Percentiles rank a stretch among this genome's conserved stretches.
phyloP scores from a whole-genome alignment of 1,140 invertebrate genomes.

The Marisa cornuarietis region DNA sequence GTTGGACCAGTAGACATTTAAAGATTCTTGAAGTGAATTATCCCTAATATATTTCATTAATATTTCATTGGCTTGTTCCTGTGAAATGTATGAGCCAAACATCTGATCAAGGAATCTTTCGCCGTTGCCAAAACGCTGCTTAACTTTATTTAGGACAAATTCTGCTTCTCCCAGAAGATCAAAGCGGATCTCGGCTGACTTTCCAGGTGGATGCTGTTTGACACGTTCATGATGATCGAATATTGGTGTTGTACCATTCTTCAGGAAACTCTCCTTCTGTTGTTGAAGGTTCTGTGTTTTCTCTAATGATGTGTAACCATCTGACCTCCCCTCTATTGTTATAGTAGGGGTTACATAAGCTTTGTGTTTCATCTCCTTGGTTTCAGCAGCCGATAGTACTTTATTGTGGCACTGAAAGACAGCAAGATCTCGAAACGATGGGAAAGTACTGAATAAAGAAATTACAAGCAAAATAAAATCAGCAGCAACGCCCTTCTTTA shows the following conservation, averaged over 20 bases:
- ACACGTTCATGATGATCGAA: conserved; percentile 48
- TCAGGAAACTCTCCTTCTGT: conserved; percentile 56
- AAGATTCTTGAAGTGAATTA: conserved; percentile 55
- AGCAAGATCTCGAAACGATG: neutral
- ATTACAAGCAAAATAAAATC: neutral
- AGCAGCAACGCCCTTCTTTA: neutral
- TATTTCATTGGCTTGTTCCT: conserved; percentile 52
- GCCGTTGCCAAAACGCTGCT: conserved; percentile 54
- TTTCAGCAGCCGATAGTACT: neutral
- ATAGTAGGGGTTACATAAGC: conserved; percentile 13
- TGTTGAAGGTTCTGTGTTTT: conserved; percentile 36
- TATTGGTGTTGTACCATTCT: conserved; percentile 49
- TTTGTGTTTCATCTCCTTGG: conserved; percentile 15
- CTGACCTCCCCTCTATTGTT: neutral
- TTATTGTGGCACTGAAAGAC: neutral
- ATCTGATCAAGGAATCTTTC: conserved; percentile 50
- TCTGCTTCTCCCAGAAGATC: conserved; percentile 56
- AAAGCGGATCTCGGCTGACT: conserved; percentile 54
- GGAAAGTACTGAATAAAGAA: neutral
- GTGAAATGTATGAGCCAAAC: conserved; percentile 53
- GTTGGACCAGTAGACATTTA: conserved; percentile 59
- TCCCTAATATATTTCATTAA: conserved; percentile 56
- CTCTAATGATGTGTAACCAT: neutral
- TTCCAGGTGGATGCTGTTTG: conserved; percentile 45
- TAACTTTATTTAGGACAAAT: conserved; percentile 53